Evolutionary conservation across 2,797 vertebrate genomes (phyloP).

Genomic region (Leptodactylus fallax): DNA sequence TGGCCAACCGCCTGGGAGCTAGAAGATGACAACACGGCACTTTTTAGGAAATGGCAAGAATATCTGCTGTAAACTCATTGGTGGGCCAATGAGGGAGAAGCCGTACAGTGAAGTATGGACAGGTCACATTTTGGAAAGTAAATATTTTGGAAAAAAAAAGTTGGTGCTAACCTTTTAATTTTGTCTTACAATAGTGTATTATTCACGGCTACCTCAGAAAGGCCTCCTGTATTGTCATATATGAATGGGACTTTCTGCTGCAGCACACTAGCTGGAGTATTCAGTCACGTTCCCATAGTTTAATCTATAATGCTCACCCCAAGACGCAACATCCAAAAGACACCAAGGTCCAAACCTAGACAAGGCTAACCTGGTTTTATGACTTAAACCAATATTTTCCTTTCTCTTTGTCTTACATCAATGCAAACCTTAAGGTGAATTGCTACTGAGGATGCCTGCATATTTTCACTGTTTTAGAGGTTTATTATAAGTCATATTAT

Average conservation of each 20-base stretch:
- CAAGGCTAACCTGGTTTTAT: too few relatives aligned
- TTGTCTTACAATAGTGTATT: slow-evolving; percentile 65
- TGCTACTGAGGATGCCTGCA: not conserved
- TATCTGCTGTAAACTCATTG: slow-evolving; percentile 43
- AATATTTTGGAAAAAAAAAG: slow-evolving; percentile 71
- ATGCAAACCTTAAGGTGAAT: not conserved
- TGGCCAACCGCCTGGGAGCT: slow-evolving; percentile 22
- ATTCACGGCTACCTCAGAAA: slow-evolving; percentile 85
- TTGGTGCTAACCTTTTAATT: slow-evolving; percentile 80
- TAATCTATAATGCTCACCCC: not conserved
- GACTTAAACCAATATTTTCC: too few relatives aligned
- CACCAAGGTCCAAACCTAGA: not conserved
- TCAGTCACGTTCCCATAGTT: not conserved
- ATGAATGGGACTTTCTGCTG: not conserved
- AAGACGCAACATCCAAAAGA: not conserved
- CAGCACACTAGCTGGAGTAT: not conserved
- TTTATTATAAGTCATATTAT: not conserved
- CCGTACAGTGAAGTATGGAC: slow-evolving; percentile 56
- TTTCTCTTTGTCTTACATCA: too few relatives aligned
- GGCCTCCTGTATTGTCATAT: slow-evolving; percentile 62
- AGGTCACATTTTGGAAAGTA: slow-evolving; percentile 51
- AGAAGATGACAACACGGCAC: slow-evolving; percentile 56
- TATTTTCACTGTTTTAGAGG: not conserved
- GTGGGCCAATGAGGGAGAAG: not conserved
- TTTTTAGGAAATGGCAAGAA: slow-evolving; percentile 48